Evolutionary conservation across 2,888 invertebrate genomes (phyloP).

Genomic region (Parnassius mnemosyne): DNA sequence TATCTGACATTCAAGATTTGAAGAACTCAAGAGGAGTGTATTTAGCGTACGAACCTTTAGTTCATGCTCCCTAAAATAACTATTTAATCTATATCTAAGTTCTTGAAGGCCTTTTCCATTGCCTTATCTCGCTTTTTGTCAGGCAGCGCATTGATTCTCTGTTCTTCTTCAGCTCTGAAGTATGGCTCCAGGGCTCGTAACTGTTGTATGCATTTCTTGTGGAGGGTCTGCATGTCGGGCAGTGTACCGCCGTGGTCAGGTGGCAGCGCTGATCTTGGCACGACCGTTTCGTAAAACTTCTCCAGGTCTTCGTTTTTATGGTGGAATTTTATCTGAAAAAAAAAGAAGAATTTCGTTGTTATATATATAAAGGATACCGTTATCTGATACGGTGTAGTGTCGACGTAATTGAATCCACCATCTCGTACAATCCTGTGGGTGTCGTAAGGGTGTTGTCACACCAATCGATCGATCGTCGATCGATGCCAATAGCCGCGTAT

Average conservation of each 20-base stretch:
- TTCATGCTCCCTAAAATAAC: too few species aligned
- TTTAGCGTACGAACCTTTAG: too few species aligned
- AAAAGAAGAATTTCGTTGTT: not conserved
- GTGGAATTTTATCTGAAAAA: constrained; percentile 81
- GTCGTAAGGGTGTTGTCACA: too few species aligned
- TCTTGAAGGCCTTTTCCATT: constrained; percentile 85
- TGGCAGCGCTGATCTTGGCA: constrained; percentile 80
- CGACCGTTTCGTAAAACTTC: constrained; percentile 75
- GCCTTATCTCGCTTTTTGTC: constrained; percentile 75
- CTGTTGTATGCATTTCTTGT: constrained; percentile 65
- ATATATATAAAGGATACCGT: too few species aligned
- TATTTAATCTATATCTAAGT: constrained; percentile 84
- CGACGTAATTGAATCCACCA: too few species aligned
- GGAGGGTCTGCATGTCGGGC: constrained; percentile 67
- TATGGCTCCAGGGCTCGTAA: constrained; percentile 57
- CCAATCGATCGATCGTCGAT: too few species aligned
- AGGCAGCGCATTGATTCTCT: constrained; percentile 60
- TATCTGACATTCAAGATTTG: too few species aligned
- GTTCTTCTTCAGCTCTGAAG: constrained; percentile 67
- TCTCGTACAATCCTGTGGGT: too few species aligned
- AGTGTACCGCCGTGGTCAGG: constrained; percentile 82
- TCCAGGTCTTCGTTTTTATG: constrained; percentile 76
- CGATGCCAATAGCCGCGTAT: too few species aligned
- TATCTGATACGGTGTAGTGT: too few species aligned
- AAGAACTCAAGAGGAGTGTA: too few species aligned